These are phyloP conservation scores for Hydrocynus forskahlii DNA, from an alignment of 2,797 vertebrate genomes.

Conservation along the genomic window DNA sequence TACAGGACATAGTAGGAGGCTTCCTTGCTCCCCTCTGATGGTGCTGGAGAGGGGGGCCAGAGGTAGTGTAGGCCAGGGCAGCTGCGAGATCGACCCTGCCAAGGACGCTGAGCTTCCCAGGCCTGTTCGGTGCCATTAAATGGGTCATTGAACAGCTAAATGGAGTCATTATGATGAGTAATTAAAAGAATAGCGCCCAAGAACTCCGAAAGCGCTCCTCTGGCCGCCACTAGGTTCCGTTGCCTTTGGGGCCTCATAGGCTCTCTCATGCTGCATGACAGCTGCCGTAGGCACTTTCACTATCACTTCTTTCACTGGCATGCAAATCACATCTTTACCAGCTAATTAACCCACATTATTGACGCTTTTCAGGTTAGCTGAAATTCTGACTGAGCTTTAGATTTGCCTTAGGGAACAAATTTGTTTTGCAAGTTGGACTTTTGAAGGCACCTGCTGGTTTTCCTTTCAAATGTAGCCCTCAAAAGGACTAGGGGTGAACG, in stretches of 20 bases:
- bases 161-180: slow-evolving; percentile 85
- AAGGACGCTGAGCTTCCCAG: slow-evolving; percentile 81
- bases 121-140: slow-evolving; percentile 79
- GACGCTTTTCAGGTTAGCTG: slow-evolving; percentile 72
- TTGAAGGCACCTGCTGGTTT: slow-evolving; percentile 23
- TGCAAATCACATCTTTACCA: slow-evolving; percentile 72
- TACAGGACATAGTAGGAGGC: slow-evolving; percentile 47
- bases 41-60: slow-evolving; percentile 30
- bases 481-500: background rate
- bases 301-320: slow-evolving; percentile 75
- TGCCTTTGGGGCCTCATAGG: slow-evolving; percentile 68
- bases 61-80: slow-evolving; percentile 71
- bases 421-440: slow-evolving; percentile 58
- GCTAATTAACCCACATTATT: slow-evolving; percentile 78
- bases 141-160: slow-evolving; percentile 85
- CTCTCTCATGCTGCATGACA: slow-evolving; percentile 71
- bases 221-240: slow-evolving; percentile 71
- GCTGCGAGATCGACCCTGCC: slow-evolving; percentile 81
- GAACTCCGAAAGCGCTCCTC: slow-evolving; percentile 70
- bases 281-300: slow-evolving; percentile 76
- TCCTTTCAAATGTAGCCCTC: background rate
- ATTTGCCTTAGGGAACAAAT: slow-evolving; percentile 71
- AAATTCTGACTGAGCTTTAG: slow-evolving; percentile 69
- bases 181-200: slow-evolving; percentile 83
- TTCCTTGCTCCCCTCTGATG: slow-evolving; percentile 19